Evolutionary conservation across 2,797 vertebrate species (phyloP), one percentile per base, ranked within the genome.

Genomic region (Geotrypetes seraphini): DNA sequence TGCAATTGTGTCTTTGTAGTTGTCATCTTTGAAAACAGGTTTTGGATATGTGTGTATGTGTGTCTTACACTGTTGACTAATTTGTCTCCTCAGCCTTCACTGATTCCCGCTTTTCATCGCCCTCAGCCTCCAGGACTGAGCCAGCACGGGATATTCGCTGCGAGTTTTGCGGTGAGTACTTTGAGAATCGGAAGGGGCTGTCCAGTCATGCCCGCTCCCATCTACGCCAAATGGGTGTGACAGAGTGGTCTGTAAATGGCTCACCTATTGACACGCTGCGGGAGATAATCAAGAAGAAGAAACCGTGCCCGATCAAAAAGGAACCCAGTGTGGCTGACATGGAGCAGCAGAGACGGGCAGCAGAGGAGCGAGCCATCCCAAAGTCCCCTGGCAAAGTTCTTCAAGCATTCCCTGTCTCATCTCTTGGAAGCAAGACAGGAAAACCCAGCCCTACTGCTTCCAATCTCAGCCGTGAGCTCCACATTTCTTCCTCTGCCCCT

Each of bases 141-240:
- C 91, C 91, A 0, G 83, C 81, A 0, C 75, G 90, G 10, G 92
- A 94, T 26, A 92, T 96, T 52, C 87, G 79, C 13, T 96, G 92
- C 1, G 85, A 92, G 27, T 93, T 82, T 68, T 96, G 92, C 4
- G 84, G 88, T 3, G 91, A 94, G 53, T 81, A 86, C 50, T 96
- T 96, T 7, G 91, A 94, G 13, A 93, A 90, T 22, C 88, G 90
- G 6, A 96, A 95, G 56, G 91, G 90, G 2, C 76, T 95, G 6
- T 96, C 92, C 0, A 95, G 91, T 63, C 92, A 95, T 1, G 90
- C 82, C 1, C 87, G 91, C 1, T 86, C 89, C 7, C 92, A 96
- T 36, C 74, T 95, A 30, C 80, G 91, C 1, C 89, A 93, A 39
- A 85, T 95, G 33, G 90, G 91, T 1, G 77, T 92, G 7, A 78